These are phyloP conservation scores for Drosophila pegasa DNA, from an alignment of 2,888 invertebrate genomes.

Conservation along the genomic window DNA sequence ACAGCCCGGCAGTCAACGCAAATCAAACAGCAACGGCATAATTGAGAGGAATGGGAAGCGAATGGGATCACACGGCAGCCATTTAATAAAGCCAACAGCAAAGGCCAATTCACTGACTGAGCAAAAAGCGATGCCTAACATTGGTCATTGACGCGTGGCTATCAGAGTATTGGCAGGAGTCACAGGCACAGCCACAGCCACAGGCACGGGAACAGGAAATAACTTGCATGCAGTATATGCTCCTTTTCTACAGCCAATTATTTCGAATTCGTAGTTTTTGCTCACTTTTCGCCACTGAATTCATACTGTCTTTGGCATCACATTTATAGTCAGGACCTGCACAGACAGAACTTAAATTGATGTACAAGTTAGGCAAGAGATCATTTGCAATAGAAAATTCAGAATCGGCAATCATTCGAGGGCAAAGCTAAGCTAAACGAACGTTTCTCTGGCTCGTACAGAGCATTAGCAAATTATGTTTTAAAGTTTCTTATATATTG, in stretches of 20 bases:
- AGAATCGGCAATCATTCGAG: not conserved
- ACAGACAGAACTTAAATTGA: not conserved
- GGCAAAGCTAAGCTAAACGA: not conserved
- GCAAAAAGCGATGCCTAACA: slow-evolving; percentile 39
- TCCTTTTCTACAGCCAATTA: slow-evolving; percentile 29
- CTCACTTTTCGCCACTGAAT: slow-evolving; percentile 11
- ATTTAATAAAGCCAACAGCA: slow-evolving; percentile 51
- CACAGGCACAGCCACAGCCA: not conserved
- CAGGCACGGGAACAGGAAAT: slow-evolving; percentile 1
- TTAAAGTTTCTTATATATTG: not conserved
- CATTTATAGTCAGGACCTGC: not conserved
- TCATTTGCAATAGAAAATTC: no score
- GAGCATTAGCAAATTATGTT: not conserved
- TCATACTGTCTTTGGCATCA: slow-evolving; percentile 5
- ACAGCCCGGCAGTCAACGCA: not conserved
- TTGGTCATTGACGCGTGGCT: slow-evolving; percentile 64
- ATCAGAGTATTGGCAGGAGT: slow-evolving; percentile 48
- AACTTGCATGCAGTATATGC: not conserved
- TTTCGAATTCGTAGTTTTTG: slow-evolving; percentile 36
- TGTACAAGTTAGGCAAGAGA: not conserved
- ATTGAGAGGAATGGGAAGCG: not conserved
- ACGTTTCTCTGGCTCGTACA: not conserved
- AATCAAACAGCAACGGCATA: slow-evolving; percentile 3
- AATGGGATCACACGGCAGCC: slow-evolving; percentile 37
- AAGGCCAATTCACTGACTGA: slow-evolving; percentile 37